Evolutionary conservation across 2,888 invertebrate genomes (phyloP).

Genomic region (Macaria liturata): DNA sequence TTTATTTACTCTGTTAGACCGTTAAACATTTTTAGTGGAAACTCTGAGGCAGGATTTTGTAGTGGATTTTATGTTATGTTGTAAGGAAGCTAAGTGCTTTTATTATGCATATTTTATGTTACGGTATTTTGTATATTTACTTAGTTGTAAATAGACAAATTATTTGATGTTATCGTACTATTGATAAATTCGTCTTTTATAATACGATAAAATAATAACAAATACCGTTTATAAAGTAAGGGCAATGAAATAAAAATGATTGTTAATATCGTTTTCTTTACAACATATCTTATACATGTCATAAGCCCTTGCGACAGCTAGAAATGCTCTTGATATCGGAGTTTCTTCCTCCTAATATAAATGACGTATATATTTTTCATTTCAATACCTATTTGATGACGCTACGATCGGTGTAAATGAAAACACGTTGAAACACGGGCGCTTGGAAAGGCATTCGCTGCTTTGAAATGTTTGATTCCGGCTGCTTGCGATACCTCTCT

Average conservation of each 20-base stretch:
- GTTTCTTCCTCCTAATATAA: neutral
- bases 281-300: too few species aligned
- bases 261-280: too few species aligned
- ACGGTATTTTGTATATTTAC: too few species aligned
- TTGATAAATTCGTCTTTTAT: too few species aligned
- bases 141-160: too few species aligned
- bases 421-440: neutral
- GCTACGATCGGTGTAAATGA: constrained; percentile 8
- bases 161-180: too few species aligned
- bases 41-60: constrained; percentile 11
- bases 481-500: neutral
- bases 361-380: neutral
- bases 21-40: constrained; percentile 11
- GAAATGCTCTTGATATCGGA: neutral
- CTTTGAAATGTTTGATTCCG: constrained; percentile 7
- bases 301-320: neutral
- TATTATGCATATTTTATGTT: too few species aligned
- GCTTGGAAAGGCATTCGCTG: constrained; percentile 13
- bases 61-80: constrained; percentile 16
- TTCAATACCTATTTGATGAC: too few species aligned
- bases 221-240: too few species aligned
- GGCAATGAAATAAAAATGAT: too few species aligned
- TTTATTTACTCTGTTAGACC: constrained; percentile 14
- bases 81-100: constrained; percentile 1
- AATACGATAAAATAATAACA: too few species aligned